Evolutionary conservation across 1,140 invertebrate species (phyloP).

Genomic region (Dendrolimus punctatus): DNA sequence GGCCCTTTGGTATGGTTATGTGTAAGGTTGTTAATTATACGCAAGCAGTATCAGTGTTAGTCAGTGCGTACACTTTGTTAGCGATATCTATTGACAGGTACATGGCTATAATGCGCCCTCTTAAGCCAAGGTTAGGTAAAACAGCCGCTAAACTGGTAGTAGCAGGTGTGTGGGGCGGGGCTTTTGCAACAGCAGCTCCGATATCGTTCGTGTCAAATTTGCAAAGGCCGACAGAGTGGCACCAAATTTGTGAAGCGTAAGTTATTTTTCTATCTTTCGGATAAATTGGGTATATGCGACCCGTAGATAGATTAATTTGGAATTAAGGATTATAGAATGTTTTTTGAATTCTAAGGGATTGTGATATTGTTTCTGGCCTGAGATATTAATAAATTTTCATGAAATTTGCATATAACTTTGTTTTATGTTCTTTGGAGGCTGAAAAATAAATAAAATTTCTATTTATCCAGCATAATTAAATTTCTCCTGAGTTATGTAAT

Average conservation of each 20-base stretch:
- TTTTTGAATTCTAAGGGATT: no score
- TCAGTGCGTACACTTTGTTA: constrained; percentile 88
- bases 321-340: no score
- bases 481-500: no score
- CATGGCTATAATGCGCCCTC: constrained; percentile 89
- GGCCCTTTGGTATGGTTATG: constrained; percentile 86
- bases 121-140: constrained; percentile 84
- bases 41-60: constrained; percentile 85
- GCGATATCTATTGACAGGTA: constrained; percentile 90
- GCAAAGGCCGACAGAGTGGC: constrained; percentile 72
- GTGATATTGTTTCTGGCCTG: no score
- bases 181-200: constrained; percentile 85
- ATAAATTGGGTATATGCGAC: neutral
- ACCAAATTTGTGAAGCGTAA: constrained; percentile 76
- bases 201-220: constrained; percentile 80
- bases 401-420: no score
- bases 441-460: no score
- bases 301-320: no score
- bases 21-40: constrained; percentile 85
- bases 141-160: constrained; percentile 80
- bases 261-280: constrained; percentile 29
- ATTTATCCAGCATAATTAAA: no score
- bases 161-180: constrained; percentile 82
- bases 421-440: no score
- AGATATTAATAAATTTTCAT: no score